phyloP scores from a whole-genome alignment of 1,140 invertebrate genomes.

The Fopius arisanus region DNA sequence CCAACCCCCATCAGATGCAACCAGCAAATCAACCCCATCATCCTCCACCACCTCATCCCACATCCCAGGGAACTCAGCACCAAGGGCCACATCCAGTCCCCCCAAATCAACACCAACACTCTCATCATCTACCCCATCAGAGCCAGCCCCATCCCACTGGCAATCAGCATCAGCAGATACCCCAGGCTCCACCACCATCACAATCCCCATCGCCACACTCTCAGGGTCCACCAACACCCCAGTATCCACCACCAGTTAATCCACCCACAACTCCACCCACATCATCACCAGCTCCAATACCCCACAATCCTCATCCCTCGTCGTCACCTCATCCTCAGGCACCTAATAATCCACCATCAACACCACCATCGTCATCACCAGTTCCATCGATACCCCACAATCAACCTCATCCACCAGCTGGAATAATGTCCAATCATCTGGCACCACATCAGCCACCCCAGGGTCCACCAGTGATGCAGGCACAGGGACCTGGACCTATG shows the following conservation, averaged over 20 bases:
- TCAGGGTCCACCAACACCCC: conserved; percentile 39
- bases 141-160: not conserved
- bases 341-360: conserved; percentile 44
- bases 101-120: conserved; percentile 1
- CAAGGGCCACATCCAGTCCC: conserved; percentile 17
- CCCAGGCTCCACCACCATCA: conserved; percentile 25
- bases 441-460: conserved; percentile 51
- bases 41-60: conserved; percentile 20
- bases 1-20: conserved; percentile 21
- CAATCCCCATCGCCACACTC: conserved; percentile 30
- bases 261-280: conserved; percentile 29
- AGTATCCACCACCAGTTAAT: conserved; percentile 35
- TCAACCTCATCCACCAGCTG: conserved; percentile 46
- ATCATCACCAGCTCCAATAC: conserved; percentile 36
- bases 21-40: not conserved
- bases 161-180: conserved; percentile 23
- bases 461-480: conserved; percentile 42
- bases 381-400: conserved; percentile 47
- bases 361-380: conserved; percentile 46
- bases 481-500: conserved; percentile 58
- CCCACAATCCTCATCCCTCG: conserved; percentile 31
- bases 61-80: conserved; percentile 33
- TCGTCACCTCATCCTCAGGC: conserved; percentile 30
- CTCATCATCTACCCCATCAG: conserved; percentile 15
- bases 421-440: conserved; percentile 57